These are phyloP conservation scores for Pangasius macronema DNA, from an alignment of 2,797 vertebrate species.

Conservation along the genomic window DNA sequence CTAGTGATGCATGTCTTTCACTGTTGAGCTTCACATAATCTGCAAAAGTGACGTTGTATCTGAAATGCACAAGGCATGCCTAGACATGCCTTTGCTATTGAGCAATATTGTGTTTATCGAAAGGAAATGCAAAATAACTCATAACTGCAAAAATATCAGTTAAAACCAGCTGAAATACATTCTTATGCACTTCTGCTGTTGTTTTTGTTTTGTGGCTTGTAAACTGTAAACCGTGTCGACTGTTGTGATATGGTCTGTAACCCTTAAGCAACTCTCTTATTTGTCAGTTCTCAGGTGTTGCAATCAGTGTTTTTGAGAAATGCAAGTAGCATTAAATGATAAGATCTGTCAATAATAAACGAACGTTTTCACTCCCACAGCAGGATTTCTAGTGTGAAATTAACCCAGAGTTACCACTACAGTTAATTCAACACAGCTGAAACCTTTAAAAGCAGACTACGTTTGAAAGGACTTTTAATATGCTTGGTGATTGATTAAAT, in stretches of 20 bases:
- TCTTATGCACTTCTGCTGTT: neutral
- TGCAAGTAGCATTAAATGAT: conserved; percentile 19
- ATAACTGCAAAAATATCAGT: neutral
- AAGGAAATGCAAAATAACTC: neutral
- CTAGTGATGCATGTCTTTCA: neutral
- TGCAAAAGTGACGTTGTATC: neutral
- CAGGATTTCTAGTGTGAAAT: neutral
- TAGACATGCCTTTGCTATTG: conserved; percentile 17
- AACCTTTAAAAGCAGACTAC: neutral
- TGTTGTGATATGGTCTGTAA: neutral
- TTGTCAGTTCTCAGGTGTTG: conserved; percentile 22
- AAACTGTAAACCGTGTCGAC: neutral
- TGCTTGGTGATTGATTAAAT: conserved; percentile 7
- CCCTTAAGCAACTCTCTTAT: conserved; percentile 12
- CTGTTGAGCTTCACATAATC: neutral
- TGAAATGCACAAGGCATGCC: conserved; percentile 12
- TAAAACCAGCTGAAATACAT: neutral
- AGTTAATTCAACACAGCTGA: neutral
- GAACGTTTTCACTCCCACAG: neutral
- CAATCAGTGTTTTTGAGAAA: conserved; percentile 29
- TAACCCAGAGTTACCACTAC: neutral
- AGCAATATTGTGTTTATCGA: conserved; percentile 11
- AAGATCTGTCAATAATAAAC: conserved; percentile 35
- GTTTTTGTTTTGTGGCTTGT: neutral
- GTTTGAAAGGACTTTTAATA: neutral